Evolutionary conservation across 2,113 vertebrate species (phyloP).

Genomic region (Empidonax alnorum): DNA sequence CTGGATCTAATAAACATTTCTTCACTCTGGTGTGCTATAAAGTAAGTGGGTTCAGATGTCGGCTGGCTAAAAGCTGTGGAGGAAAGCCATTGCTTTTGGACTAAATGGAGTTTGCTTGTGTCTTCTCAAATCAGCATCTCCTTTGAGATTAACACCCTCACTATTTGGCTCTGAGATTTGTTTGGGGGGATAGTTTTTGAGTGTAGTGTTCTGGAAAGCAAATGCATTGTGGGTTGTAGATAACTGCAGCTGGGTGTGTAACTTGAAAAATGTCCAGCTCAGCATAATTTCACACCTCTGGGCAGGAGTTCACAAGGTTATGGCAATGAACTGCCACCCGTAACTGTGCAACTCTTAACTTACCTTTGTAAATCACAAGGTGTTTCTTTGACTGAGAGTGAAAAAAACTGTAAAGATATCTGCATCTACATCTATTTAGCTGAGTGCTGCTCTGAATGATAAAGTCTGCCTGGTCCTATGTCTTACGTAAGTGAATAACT

Average conservation of each 20-base stretch:
- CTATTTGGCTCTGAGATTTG: background rate
- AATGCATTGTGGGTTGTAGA: background rate
- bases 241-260: background rate
- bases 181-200: background rate
- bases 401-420: background rate
- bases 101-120: slow-evolving; percentile 27
- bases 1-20: slow-evolving; percentile 59
- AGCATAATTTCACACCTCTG: background rate
- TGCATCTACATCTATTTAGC: background rate
- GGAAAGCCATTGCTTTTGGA: slow-evolving; percentile 17
- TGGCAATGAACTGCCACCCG: background rate
- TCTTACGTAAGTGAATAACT: background rate
- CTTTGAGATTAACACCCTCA: slow-evolving; percentile 12
- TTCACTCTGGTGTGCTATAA: slow-evolving; percentile 57
- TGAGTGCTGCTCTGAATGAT: background rate
- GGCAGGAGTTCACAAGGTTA: background rate
- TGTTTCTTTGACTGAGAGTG: background rate
- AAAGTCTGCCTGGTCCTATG: background rate
- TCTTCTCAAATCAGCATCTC: slow-evolving; percentile 44
- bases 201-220: background rate
- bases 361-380: background rate
- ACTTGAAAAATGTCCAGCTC: background rate
- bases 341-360: background rate
- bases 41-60: slow-evolving; percentile 36
- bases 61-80: background rate